A percentile compares a stretch with the other conserved stretches of the same genome.
phyloP scores from a whole-genome alignment of 2,888 invertebrate genomes.

The Elysia crispata region DNA sequence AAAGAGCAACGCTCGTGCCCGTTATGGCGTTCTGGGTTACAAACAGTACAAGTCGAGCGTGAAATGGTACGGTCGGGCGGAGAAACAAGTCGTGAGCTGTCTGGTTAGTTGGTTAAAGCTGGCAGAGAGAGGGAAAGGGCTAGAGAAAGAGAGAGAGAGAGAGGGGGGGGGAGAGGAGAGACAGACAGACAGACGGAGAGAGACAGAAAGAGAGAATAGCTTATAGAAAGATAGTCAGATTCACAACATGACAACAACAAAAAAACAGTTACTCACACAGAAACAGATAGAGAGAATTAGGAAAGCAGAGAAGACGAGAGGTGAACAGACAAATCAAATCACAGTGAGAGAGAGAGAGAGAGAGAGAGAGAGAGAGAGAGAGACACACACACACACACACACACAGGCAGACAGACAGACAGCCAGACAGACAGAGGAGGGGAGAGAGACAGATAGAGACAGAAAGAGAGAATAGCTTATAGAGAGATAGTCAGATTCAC shows the following conservation, averaged over 20 bases:
- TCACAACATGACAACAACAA: not conserved
- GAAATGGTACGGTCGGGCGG: slow-evolving; percentile 7
- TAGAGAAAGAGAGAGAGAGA: not conserved
- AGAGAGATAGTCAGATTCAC: not conserved
- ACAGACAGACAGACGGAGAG: slow-evolving; percentile 15
- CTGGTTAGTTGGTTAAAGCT: slow-evolving; percentile 18
- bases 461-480: not conserved
- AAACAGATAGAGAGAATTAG: not conserved
- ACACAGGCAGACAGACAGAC: no score
- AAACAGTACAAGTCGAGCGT: not conserved
- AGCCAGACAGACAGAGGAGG: not conserved
- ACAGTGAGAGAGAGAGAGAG: slow-evolving; percentile 5
- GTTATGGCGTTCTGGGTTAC: not conserved
- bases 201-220: slow-evolving; percentile 1
- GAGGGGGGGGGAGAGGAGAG: not conserved
- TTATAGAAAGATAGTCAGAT: not conserved
- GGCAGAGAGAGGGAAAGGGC: not conserved
- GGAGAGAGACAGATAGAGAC: slow-evolving; percentile 10
- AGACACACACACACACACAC: not conserved
- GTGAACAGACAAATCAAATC: not conserved
- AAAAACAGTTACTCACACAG: not conserved
- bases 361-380: not conserved
- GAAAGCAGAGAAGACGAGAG: not conserved
- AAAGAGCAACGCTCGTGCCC: not conserved
- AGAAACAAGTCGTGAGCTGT: not conserved